Base-by-base conservation (phyloP, 2,888 invertebrate species). In the Neelides folsomi region DNA sequence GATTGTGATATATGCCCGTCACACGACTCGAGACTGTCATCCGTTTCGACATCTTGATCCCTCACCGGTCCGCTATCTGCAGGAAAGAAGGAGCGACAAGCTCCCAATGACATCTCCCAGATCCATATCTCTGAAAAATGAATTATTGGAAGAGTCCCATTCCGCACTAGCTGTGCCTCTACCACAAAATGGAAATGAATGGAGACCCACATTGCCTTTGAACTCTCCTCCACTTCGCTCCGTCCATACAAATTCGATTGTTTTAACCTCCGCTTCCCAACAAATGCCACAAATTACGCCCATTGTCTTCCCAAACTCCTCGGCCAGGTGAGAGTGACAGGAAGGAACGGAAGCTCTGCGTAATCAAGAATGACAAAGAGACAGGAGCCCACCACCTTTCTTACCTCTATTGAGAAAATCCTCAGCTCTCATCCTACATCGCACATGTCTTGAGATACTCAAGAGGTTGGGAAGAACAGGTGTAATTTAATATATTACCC, bases 91-190 rank as follows among this genome's bases (percentile, higher is more conserved):
- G 27, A 27, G 46, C 53, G 41, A 43, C 19, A 42, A 49, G 50
- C 50, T 52, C 53, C 56, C 56, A 58, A 56, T 54, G 59, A 57
- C 57, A 58, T 51, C 47, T 50, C 35, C 50, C 50, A 59, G 61
- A 62, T 62, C 56, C 52, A 47, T 59, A 62, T 62, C 62, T 58
- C 47, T 59, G 58, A 62, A 55, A 62, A 59, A 62, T 62, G 62
- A 60, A 55, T 57, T 57, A 58, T 57, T 54, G 55, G 53, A 51
- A 55, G 57, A 27, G 27, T 7, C 27, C 27, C 27, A 27, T 27
- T 27, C 27, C 27, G 20, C 19, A 18, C n/a, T 18, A 34, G n/a
- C 13, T 35, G 18, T 37, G 47, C 20, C 16, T 34, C n/a, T 7
- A 36, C 6, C 13, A 18, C 5, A 45, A 19, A 34, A n/a, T 15